Percentiles rank a stretch among this genome's conserved stretches.
Evolutionary conservation across 2,888 invertebrate species (phyloP).

Genomic region (Pseudolycoriella hygida): DNA sequence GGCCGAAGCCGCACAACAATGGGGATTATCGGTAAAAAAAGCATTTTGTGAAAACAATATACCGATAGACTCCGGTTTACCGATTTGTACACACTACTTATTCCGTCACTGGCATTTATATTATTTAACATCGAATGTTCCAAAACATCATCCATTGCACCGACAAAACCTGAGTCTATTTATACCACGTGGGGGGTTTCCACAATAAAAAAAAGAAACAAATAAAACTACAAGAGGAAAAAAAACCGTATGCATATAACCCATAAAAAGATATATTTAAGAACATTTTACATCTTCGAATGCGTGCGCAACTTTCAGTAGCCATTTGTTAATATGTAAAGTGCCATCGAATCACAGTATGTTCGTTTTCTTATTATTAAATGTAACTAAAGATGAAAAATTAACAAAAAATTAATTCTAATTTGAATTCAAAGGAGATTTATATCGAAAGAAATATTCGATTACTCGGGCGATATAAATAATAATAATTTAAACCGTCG

Average conservation of each 20-base stretch:
- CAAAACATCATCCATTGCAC: no score
- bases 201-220: background rate
- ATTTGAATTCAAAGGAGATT: constrained; percentile 6
- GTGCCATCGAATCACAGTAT: constrained; percentile 10
- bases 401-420: constrained; percentile 4
- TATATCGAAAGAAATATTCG: constrained; percentile 7
- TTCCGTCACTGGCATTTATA: no score
- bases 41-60: no score
- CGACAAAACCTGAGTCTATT: no score
- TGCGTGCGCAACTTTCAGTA: constrained; percentile 9
- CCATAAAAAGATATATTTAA: background rate
- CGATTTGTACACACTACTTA: no score
- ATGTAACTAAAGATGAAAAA: constrained; percentile 3
- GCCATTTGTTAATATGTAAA: constrained; percentile 10
- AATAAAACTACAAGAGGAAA: background rate
- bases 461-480: constrained; percentile 6
- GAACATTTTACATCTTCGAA: background rate
- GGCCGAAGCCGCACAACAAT: no score
- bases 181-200: background rate
- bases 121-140: no score
- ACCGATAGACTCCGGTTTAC: no score
- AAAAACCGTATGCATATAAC: background rate
- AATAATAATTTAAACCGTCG: constrained; percentile 6
- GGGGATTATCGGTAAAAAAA: no score
- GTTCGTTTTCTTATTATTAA: constrained; percentile 5